A percentile compares a stretch with the other conserved stretches of the same genome.
Evolutionary conservation across 2,797 vertebrate genomes (phyloP).

Genomic region (Pterois miles): DNA sequence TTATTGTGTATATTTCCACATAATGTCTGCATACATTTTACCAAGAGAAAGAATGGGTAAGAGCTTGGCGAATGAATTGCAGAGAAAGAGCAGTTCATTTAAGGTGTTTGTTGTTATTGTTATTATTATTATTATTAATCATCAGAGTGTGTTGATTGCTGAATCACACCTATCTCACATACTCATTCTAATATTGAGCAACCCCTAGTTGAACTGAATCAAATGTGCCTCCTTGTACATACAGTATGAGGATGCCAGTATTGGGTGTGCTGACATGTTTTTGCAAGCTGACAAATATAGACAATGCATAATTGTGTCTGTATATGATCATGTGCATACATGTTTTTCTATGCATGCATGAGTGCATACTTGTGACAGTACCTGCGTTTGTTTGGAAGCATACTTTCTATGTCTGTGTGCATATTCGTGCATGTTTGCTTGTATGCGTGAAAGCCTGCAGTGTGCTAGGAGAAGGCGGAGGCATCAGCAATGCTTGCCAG

Average conservation of each 20-base stretch:
- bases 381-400: background rate
- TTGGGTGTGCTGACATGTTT: slow-evolving; percentile 3
- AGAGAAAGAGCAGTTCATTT: background rate
- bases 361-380: background rate
- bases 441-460: slow-evolving; percentile 6
- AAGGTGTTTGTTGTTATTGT: background rate
- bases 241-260: background rate
- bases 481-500: slow-evolving; percentile 27
- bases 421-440: background rate
- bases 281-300: background rate
- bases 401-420: background rate
- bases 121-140: background rate
- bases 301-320: background rate
- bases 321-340: background rate
- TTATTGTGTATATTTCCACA: background rate
- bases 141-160: background rate
- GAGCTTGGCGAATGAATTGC: background rate
- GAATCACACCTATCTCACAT: background rate
- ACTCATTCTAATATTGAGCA: background rate
- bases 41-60: background rate
- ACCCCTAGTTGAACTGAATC: background rate
- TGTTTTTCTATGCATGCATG: background rate
- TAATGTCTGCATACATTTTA: background rate
- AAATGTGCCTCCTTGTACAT: background rate
- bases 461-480: slow-evolving; percentile 12